These are phyloP conservation scores for Stichodactyla helianthus DNA, from an alignment of 64 coral and sea anemone genomes.

Conservation along the genomic window DNA sequence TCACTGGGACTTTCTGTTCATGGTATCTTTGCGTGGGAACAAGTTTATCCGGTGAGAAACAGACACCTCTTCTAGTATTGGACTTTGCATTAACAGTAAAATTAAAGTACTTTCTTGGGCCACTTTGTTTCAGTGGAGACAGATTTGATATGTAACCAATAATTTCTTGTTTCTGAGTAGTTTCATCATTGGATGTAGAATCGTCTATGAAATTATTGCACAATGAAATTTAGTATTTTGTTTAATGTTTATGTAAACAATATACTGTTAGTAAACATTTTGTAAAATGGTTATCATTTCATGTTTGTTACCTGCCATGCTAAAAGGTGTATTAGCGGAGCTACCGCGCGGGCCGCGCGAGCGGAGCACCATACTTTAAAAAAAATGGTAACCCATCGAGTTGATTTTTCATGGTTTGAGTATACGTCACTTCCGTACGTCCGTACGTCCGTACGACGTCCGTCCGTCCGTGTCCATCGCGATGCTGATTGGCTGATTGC, in stretches of 20 bases:
- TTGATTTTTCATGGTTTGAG: no score
- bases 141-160: slow-evolving; percentile 44
- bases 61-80: slow-evolving; percentile 46
- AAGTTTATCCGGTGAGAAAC: slow-evolving; percentile 54
- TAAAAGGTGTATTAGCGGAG: no score
- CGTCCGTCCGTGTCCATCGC: no score
- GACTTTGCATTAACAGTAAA: slow-evolving; percentile 43
- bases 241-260: slow-evolving; percentile 33
- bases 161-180: slow-evolving; percentile 28
- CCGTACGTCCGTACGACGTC: no score
- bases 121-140: slow-evolving; percentile 46
- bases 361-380: no score
- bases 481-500: no score
- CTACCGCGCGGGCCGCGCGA: no score
- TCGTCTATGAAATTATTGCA: slow-evolving; percentile 27
- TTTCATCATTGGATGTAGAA: slow-evolving; percentile 20
- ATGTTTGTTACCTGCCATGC: no score
- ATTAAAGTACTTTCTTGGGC: slow-evolving; percentile 40
- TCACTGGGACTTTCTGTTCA: slow-evolving; percentile 48
- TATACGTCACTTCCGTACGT: no score
- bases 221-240: slow-evolving; percentile 41
- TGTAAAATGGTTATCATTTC: neutral
- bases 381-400: no score
- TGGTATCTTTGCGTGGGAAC: slow-evolving; percentile 12
- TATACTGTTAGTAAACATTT: slow-evolving; percentile 42